Evolutionary conservation across 2,888 invertebrate species (phyloP).

Genomic region (Caenorhabditis macrosperma): DNA sequence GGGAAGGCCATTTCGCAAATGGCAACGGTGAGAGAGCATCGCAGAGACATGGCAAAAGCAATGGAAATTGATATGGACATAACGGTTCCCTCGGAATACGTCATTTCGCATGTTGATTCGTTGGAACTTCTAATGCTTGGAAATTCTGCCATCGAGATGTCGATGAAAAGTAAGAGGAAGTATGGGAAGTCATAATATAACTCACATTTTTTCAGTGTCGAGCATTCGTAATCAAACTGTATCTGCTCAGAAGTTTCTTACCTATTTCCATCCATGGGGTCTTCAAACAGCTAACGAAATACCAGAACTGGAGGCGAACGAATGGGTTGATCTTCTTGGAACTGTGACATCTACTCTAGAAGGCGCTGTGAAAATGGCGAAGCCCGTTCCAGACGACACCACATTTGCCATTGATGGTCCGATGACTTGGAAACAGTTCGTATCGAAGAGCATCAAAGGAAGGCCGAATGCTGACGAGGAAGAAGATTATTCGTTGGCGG

Average conservation of each 20-base stretch:
- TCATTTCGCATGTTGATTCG: conserved; percentile 67
- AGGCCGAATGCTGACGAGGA: conserved; percentile 45
- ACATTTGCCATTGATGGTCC: conserved; percentile 89
- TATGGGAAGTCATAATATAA: conserved; percentile 5
- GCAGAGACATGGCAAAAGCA: background rate
- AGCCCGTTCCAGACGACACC: background rate
- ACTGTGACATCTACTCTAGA: conserved; percentile 61
- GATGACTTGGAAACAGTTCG: conserved; percentile 96
- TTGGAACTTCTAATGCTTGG: conserved; percentile 68
- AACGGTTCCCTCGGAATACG: conserved; percentile 59
- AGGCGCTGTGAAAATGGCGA: conserved; percentile 57
- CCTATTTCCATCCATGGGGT: conserved; percentile 77
- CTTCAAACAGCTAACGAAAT: conserved; percentile 73
- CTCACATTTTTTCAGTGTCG: conserved; percentile 26
- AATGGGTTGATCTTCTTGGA: conserved; percentile 46
- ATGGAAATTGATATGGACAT: conserved; percentile 40
- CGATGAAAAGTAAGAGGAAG: conserved; percentile 44
- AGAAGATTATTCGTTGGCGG: conserved; percentile 78
- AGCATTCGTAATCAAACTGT: background rate
- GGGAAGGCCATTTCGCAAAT: conserved; percentile 59
- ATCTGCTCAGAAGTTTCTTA: conserved; percentile 23
- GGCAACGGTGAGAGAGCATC: conserved; percentile 54
- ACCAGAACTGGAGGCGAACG: conserved; percentile 61
- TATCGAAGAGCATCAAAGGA: conserved; percentile 84
- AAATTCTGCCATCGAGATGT: conserved; percentile 61